phyloP scores from a whole-genome alignment of 2,888 invertebrate genomes.

The Kryphioiulus occultus region DNA sequence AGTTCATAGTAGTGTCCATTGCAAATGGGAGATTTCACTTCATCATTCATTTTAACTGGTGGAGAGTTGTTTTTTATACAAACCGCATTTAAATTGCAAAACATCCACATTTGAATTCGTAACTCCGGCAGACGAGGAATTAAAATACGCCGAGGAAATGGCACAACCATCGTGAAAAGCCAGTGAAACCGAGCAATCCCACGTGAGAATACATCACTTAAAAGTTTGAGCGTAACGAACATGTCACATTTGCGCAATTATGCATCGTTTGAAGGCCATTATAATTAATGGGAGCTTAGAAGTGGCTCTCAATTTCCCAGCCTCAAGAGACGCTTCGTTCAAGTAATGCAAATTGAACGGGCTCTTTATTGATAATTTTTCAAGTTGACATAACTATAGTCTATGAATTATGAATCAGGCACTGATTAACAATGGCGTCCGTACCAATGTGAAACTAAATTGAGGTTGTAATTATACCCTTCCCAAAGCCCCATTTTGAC shows the following conservation, averaged over 20 bases:
- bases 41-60: too few species aligned
- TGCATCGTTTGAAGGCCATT: slow-evolving; percentile 25
- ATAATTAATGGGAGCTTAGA: slow-evolving; percentile 31
- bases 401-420: background rate
- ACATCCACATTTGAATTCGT: background rate
- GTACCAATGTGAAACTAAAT: background rate
- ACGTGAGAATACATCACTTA: slow-evolving; percentile 24
- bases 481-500: too few species aligned
- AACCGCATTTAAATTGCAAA: too few species aligned
- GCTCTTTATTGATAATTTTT: slow-evolving; percentile 17
- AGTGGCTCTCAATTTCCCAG: background rate
- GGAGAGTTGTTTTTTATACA: too few species aligned
- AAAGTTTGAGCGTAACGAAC: slow-evolving; percentile 2
- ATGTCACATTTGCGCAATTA: slow-evolving; percentile 35
- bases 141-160: background rate
- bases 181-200: background rate
- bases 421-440: background rate
- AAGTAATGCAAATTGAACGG: background rate
- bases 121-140: background rate
- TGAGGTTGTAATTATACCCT: background rate
- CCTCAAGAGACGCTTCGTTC: background rate
- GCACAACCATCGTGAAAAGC: background rate
- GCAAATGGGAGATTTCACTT: too few species aligned
- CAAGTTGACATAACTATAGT: slow-evolving; percentile 11
- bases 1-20: too few species aligned